Base-by-base conservation (phyloP, 2,888 invertebrate genomes). In the Drosophila mimetica region DNA sequence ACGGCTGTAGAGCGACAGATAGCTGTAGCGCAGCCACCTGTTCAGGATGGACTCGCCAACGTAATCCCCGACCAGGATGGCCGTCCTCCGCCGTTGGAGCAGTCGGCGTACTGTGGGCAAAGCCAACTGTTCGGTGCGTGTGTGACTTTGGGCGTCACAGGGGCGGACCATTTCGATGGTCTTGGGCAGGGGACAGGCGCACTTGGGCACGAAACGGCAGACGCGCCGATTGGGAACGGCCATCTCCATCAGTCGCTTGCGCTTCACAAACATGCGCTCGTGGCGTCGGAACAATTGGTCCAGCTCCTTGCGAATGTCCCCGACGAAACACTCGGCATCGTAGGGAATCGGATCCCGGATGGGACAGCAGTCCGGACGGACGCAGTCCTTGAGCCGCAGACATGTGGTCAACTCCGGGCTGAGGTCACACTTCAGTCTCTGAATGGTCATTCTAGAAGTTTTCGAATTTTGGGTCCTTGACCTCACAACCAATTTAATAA, bases 1-100 rank as follows among this genome's bases (percentile, higher is more conserved):
- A 1, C 91, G 90, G 63, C 90, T 90, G 64, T 92, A 91, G 30
- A 91, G 39, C 0, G 92, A 90, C 20, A 91, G 54, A 37, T 90
- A 77, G 63, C 90, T 91, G 37, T 77, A 85, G 8, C 89, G 89
- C 22, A 91, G 75, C 54, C 81, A 79, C 5, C 89, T 87, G 71
- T 90, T 91, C 4, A 91, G 48, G 6, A 85, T 76, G 7, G 60
- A 8, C 20, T 82, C 66, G 0, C 89, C 83, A 41, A 87, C 70
- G 5, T 36, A 5, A 16, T 85, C 84, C 2, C 75, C 76, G 2
- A 8, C 36, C 0, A 32, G 25, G 1, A 73, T 25, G n/a, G 86
- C 76, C 2, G 58, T 13, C 7, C 42, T 22, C 1, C 74, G 41
- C 2, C 83, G 74, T 1, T 30, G 4, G 4, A 75, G 69, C 14